Evolutionary conservation across 2,113 vertebrate genomes (phyloP).

Genomic region (Cairina moschata): DNA sequence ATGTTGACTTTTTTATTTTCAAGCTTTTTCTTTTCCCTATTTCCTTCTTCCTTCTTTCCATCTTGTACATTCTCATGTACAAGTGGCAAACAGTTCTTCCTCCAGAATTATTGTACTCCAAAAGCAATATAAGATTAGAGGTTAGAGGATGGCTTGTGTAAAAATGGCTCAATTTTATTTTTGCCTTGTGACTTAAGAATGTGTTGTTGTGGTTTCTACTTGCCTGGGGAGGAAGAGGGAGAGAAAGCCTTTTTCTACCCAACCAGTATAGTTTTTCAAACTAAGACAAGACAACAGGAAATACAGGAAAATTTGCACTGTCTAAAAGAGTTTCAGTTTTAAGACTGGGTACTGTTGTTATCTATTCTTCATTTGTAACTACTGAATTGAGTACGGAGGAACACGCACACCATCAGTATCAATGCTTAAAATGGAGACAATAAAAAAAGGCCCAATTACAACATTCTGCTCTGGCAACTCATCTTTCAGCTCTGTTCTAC

Average conservation of each 20-base stretch:
- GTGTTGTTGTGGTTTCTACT: background rate
- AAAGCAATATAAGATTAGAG: background rate
- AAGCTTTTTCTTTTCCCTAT: background rate
- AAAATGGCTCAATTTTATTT: background rate
- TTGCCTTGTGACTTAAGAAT: background rate
- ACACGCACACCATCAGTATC: background rate
- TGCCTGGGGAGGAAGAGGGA: background rate
- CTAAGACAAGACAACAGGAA: background rate
- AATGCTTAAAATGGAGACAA: background rate
- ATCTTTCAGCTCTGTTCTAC: background rate
- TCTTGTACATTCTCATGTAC: background rate
- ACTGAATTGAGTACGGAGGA: background rate
- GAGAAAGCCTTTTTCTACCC: background rate
- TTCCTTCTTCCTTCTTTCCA: background rate
- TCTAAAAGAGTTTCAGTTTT: background rate
- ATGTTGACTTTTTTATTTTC: background rate
- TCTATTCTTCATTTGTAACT: background rate
- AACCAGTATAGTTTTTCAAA: background rate
- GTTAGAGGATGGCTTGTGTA: background rate
- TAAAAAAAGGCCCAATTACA: background rate
- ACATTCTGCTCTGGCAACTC: background rate
- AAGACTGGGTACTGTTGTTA: background rate
- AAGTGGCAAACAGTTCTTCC: background rate
- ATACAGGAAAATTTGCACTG: background rate
- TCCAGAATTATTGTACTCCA: background rate